Evolutionary conservation across 2,888 invertebrate species (phyloP), one percentile per base, ranked within the genome.

Genomic region (Tillus elongatus): DNA sequence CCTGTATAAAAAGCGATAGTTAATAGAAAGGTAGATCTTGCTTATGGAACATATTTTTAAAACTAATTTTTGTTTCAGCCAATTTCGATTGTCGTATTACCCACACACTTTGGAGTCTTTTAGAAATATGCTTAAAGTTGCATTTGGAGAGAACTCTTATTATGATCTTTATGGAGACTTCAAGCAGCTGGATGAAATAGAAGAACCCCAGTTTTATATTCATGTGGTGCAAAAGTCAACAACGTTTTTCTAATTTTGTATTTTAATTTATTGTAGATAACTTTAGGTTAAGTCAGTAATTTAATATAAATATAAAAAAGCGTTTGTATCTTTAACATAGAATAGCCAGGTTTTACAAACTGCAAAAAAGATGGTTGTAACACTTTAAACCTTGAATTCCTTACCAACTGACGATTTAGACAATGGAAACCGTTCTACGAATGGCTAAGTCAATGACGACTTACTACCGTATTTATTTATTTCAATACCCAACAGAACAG

Each of bases 61-160:
- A n/a, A n/a, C n/a, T n/a, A n/a, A n/a, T n/a, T n/a, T n/a, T n/a
- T n/a, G n/a, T 66, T 66, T 29, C 64, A 87, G 83, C 54, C 82
- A 87, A 53, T 91, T 91, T 64, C 77, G 90, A 2, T 67, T 91
- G 15, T 89, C 88, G 15, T 91, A 90, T 66, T 89, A 87, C 67
- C 91, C 90, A 0, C 89, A 91, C 62, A 75, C 76, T 44, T 62
- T 90, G 50, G 69, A 74, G 30, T 69, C 72, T 13, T 91, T 91
- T 67, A 77, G 73, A 0, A 56, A 67, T 15, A 82, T 89, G 69
- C 61, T 91, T 40, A 68, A 71, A 44, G 77, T 80, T 33, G 76
- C 79, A 2, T 90, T 90, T 58, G 77, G 77, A 29, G 57, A 65
- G 14, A 64, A 71, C 14, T 74, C 75, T 1, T 70, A 73, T 34